Evolutionary conservation across 2,113 vertebrate genomes (phyloP).

Genomic region (Pagrus major): DNA sequence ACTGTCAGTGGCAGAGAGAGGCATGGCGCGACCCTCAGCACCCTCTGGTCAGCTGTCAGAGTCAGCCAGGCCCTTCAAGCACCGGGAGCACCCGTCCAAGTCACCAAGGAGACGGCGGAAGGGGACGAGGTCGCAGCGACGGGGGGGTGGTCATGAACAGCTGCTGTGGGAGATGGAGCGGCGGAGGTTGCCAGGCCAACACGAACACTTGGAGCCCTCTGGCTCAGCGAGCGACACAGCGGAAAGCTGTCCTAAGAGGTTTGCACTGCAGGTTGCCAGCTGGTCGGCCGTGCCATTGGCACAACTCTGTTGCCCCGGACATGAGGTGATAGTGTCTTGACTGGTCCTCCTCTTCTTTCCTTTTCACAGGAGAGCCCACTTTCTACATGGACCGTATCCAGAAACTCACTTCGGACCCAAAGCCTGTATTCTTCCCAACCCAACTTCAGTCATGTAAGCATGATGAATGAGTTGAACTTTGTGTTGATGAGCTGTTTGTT

Average conservation of each 20-base stretch:
- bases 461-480: constrained; percentile 44
- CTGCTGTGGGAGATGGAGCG: constrained; percentile 69
- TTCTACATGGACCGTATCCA: constrained; percentile 88
- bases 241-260: constrained; percentile 83
- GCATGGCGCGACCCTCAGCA: constrained; percentile 10
- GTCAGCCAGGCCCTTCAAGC: constrained; percentile 62
- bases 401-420: constrained; percentile 89
- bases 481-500: constrained; percentile 17
- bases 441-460: constrained; percentile 88
- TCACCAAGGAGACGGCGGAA: constrained; percentile 83
- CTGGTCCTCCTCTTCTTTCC: constrained; percentile 24
- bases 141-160: constrained; percentile 76
- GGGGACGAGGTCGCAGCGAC: constrained; percentile 74
- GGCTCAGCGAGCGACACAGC: constrained; percentile 71
- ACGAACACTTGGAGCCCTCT: constrained; percentile 74
- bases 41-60: constrained; percentile 52
- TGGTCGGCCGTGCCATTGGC: constrained; percentile 57
- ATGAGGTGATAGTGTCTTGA: constrained; percentile 40
- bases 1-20: constrained; percentile 33
- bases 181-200: constrained; percentile 82
- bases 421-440: constrained; percentile 88
- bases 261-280: constrained; percentile 69
- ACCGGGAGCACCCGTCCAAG: constrained; percentile 69
- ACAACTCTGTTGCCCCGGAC: constrained; percentile 55
- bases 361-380: constrained; percentile 83